Percentiles rank a stretch among this genome's conserved stretches.
Evolutionary conservation across 92 coral and sea anemone genomes (phyloP).

Genomic region (Porites rus): DNA sequence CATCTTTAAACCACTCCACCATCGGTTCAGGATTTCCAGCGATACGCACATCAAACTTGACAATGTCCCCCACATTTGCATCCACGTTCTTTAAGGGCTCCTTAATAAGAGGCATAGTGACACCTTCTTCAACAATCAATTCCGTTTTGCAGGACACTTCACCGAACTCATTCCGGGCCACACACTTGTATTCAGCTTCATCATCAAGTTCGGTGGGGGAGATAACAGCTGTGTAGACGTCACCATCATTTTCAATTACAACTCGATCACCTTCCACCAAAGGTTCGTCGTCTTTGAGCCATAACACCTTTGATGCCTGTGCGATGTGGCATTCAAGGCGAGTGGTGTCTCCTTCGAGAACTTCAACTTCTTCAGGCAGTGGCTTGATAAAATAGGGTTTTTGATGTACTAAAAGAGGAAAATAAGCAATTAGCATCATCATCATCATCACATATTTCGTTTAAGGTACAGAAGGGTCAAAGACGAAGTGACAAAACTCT

Average conservation of each 20-base stretch:
- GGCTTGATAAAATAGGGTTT: constrained; percentile 53
- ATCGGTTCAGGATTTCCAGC: constrained; percentile 95
- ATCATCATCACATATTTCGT: not conserved
- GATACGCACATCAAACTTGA: constrained; percentile 79
- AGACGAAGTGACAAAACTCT: no score
- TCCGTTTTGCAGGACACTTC: constrained; percentile 72
- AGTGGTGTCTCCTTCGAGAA: constrained; percentile 85
- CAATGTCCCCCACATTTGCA: constrained; percentile 84
- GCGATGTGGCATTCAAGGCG: constrained; percentile 86
- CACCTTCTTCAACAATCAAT: constrained; percentile 91
- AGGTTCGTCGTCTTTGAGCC: constrained; percentile 88
- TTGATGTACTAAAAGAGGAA: not conserved
- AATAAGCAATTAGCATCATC: not conserved
- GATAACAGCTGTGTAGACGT: constrained; percentile 78
- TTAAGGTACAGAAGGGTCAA: not conserved
- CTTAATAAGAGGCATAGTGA: constrained; percentile 89
- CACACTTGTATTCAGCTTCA: constrained; percentile 90
- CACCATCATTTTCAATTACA: constrained; percentile 74
- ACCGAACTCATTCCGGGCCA: constrained; percentile 79
- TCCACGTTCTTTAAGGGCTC: constrained; percentile 72
- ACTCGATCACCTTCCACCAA: constrained; percentile 79
- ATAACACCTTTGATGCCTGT: constrained; percentile 71
- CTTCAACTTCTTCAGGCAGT: constrained; percentile 84
- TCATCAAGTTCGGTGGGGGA: constrained; percentile 83
- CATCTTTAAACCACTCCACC: constrained; percentile 96